Evolutionary conservation across 1,140 invertebrate species (phyloP).

Genomic region (Lerema accius): DNA sequence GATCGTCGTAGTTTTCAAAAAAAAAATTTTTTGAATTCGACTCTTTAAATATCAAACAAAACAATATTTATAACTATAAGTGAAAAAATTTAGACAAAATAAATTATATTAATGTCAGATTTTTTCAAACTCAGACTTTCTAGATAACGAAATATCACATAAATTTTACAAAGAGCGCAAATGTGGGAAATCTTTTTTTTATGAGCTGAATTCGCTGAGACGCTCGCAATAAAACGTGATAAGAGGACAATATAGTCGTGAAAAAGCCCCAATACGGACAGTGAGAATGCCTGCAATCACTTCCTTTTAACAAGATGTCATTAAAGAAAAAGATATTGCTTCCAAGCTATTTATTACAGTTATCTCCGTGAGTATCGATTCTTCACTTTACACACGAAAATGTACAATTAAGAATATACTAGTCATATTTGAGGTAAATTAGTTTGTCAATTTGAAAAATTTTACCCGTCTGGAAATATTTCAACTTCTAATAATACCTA

Average conservation of each 20-base stretch:
- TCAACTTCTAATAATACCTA: too few relatives aligned
- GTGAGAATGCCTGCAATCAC: neutral
- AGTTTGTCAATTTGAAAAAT: too few relatives aligned
- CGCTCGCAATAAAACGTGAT: constrained; percentile 17
- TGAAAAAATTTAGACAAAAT: too few relatives aligned
- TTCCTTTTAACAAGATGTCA: constrained; percentile 2
- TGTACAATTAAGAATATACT: too few relatives aligned
- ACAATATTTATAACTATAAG: too few relatives aligned
- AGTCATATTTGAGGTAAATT: too few relatives aligned
- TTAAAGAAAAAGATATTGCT: neutral
- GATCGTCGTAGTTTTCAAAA: too few relatives aligned
- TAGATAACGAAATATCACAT: neutral
- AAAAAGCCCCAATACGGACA: constrained; percentile 6
- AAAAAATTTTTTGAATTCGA: too few relatives aligned
- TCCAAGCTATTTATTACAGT: neutral
- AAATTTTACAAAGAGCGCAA: constrained; percentile 9
- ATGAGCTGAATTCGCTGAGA: constrained; percentile 3
- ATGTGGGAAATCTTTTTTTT: constrained; percentile 6
- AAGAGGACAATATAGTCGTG: constrained; percentile 4
- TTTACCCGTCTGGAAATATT: too few relatives aligned
- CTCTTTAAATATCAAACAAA: too few relatives aligned
- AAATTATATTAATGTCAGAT: neutral
- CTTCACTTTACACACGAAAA: too few relatives aligned
- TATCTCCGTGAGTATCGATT: neutral
- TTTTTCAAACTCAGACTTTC: neutral